Evolutionary conservation across 2,797 vertebrate species (phyloP).

Genomic region (Jordanella pulchra): DNA sequence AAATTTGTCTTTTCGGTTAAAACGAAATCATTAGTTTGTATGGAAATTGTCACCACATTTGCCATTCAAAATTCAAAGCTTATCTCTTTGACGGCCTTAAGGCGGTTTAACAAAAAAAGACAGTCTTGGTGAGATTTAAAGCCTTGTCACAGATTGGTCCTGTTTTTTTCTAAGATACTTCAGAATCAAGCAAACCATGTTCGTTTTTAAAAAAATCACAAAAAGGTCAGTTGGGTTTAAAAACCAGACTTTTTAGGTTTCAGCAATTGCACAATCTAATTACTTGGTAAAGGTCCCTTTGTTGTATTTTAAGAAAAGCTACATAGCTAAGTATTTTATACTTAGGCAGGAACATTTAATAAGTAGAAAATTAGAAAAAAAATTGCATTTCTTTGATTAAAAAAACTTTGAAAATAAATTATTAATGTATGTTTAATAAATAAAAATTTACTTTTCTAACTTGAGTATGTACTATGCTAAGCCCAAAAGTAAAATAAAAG

Average conservation of each 20-base stretch:
- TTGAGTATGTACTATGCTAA: background rate
- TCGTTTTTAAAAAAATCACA: background rate
- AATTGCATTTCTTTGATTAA: background rate
- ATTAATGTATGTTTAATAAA: background rate
- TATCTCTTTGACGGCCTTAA: background rate
- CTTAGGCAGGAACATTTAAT: background rate
- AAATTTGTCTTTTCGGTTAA: background rate
- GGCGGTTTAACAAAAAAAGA: background rate
- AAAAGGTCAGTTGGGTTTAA: background rate
- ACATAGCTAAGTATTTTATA: background rate
- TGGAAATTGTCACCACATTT: background rate
- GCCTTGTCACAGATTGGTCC: background rate
- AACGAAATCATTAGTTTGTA: conserved; percentile 2
- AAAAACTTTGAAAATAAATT: background rate
- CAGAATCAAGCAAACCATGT: background rate
- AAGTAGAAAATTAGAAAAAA: background rate
- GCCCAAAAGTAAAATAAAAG: background rate
- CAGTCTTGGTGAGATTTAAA: background rate
- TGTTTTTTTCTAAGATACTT: background rate
- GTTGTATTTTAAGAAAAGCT: background rate
- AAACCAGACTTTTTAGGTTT: background rate
- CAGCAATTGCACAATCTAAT: background rate
- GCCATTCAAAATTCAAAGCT: background rate
- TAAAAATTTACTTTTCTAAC: background rate
- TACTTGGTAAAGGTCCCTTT: no score